phyloP scores from a whole-genome alignment of 2,113 vertebrate genomes.

The Diglossa brunneiventris region DNA sequence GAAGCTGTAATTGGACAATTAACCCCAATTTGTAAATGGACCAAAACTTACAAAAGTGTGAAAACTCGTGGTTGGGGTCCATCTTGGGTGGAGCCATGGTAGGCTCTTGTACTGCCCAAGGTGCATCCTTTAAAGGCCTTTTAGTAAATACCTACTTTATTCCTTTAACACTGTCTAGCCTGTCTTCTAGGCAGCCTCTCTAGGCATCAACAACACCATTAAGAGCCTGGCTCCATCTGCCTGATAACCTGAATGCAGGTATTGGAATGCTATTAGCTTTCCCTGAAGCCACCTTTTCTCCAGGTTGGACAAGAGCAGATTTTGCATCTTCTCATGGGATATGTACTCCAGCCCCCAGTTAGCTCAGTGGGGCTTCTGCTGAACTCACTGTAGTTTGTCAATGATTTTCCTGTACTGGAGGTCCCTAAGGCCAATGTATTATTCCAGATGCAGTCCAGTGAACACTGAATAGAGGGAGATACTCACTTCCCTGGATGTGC shows the following conservation, averaged over 20 bases:
- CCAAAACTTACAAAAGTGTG: not conserved
- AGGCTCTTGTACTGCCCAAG: not conserved
- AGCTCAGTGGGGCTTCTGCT: not conserved
- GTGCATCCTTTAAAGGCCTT: not conserved
- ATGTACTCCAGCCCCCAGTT: not conserved
- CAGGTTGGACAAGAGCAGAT: not conserved
- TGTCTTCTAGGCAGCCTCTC: not conserved
- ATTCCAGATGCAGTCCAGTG: not conserved
- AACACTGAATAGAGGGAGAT: not conserved
- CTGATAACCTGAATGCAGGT: not conserved
- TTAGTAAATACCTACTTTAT: not conserved
- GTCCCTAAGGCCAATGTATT: not conserved
- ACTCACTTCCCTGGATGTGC: not conserved
- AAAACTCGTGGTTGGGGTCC: not conserved
- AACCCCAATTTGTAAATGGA: not conserved
- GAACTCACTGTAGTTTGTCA: not conserved
- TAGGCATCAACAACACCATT: not conserved
- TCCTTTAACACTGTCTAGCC: not conserved
- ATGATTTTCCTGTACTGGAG: not conserved
- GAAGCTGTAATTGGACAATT: not conserved
- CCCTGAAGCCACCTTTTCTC: not conserved
- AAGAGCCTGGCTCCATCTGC: not conserved
- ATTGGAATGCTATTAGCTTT: not conserved
- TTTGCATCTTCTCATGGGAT: not conserved
- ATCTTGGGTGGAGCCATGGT: not conserved